These are phyloP conservation scores for Naso thynnoides DNA, from an alignment of 2,797 vertebrate genomes.

Conservation along the genomic window DNA sequence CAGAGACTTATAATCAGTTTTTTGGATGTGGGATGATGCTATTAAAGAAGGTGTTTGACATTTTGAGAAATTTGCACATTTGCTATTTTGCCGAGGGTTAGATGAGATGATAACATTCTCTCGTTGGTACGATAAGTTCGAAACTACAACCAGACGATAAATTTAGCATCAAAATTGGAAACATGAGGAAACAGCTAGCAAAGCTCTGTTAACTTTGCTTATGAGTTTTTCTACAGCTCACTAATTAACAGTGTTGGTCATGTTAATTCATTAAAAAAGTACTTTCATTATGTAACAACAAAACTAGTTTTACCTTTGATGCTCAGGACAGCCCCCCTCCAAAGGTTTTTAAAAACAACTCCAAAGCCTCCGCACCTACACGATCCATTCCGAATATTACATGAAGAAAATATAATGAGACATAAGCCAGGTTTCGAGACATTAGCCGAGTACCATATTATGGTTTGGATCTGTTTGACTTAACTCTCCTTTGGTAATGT, in stretches of 20 bases:
- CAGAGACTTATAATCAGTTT: slow-evolving; percentile 17
- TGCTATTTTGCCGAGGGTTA: background rate
- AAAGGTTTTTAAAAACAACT: too few relatives aligned
- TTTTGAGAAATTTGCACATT: slow-evolving; percentile 3
- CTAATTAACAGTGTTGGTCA: background rate
- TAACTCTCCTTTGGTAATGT: too few relatives aligned
- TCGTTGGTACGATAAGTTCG: too few relatives aligned
- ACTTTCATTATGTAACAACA: too few relatives aligned
- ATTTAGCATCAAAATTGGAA: background rate
- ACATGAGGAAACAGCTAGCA: background rate
- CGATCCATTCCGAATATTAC: background rate
- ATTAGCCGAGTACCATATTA: too few relatives aligned
- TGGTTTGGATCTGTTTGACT: too few relatives aligned
- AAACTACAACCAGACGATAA: background rate
- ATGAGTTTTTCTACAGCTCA: background rate
- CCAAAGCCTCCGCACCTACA: background rate
- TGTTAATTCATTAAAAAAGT: too few relatives aligned
- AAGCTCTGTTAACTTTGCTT: background rate
- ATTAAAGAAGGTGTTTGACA: slow-evolving; percentile 10
- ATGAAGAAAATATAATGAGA: too few relatives aligned
- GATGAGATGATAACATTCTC: background rate
- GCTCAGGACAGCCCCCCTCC: too few relatives aligned
- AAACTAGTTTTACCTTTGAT: too few relatives aligned
- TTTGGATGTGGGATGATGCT: slow-evolving; percentile 20
- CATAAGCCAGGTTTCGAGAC: too few relatives aligned